phyloP scores from a whole-genome alignment of 2,888 invertebrate species.

The Ormyrus rosae region DNA sequence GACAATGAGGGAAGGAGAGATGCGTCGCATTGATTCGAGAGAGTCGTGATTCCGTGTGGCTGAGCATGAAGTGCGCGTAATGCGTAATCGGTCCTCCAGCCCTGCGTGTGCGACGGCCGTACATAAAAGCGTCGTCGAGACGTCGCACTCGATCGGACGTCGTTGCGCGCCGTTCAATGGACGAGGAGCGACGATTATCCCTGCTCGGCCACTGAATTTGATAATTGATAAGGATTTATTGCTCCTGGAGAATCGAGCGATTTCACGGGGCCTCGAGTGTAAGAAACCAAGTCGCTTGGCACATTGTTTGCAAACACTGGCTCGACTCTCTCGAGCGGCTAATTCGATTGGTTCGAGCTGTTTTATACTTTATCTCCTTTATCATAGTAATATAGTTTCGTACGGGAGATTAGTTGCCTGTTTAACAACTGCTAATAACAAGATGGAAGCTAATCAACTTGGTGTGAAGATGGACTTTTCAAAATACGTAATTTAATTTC shows the following conservation, averaged over 20 bases:
- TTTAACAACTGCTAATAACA: too few species aligned
- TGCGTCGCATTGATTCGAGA: neutral
- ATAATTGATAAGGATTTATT: slow-evolving; percentile 36
- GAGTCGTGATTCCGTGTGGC: slow-evolving; percentile 35
- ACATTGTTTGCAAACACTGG: too few species aligned
- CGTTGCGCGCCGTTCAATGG: neutral
- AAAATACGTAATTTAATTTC: too few species aligned
- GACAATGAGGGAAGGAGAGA: slow-evolving; percentile 20
- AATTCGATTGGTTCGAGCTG: too few species aligned
- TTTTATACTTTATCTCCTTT: too few species aligned
- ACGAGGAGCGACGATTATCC: slow-evolving; percentile 7
- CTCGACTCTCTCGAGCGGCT: too few species aligned
- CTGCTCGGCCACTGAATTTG: slow-evolving; percentile 13
- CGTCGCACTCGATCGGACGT: neutral
- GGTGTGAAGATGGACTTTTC: too few species aligned
- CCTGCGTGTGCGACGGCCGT: neutral
- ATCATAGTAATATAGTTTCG: too few species aligned
- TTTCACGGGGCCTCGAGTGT: neutral
- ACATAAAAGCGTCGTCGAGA: neutral
- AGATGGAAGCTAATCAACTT: too few species aligned
- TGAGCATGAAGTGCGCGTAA: slow-evolving; percentile 31
- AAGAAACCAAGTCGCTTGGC: too few species aligned
- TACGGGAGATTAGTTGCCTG: too few species aligned
- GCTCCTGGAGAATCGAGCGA: slow-evolving; percentile 34
- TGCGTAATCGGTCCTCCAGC: slow-evolving; percentile 8